Evolutionary conservation across 2,113 vertebrate genomes (phyloP).

Genomic region (Sciurus niger): DNA sequence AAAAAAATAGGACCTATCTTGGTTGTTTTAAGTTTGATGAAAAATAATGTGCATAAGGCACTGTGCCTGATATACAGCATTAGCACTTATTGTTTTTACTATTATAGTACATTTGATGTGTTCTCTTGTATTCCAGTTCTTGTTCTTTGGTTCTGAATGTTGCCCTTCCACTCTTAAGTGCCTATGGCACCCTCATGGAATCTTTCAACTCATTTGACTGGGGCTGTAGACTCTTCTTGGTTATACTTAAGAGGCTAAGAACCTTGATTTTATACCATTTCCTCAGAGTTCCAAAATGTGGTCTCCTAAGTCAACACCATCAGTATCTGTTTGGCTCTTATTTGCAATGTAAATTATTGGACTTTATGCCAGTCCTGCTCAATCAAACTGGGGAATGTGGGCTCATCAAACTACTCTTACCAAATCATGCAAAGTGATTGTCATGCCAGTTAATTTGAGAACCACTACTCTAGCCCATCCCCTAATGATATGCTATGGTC

Average conservation of each 20-base stretch:
- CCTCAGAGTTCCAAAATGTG: neutral
- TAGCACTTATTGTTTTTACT: neutral
- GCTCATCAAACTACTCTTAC: neutral
- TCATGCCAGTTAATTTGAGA: constrained; percentile 7
- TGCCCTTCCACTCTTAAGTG: neutral
- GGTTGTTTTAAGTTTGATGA: constrained; percentile 2
- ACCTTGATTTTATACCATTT: neutral
- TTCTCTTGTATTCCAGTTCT: neutral
- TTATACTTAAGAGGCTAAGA: neutral
- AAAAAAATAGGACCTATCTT: neutral
- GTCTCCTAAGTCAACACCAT: neutral
- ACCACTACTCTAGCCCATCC: neutral
- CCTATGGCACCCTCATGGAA: neutral
- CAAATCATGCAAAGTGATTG: neutral
- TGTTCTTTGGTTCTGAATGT: constrained; percentile 4
- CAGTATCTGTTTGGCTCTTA: neutral
- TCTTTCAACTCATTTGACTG: neutral
- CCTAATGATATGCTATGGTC: neutral
- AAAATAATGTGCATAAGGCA: neutral
- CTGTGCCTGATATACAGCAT: neutral
- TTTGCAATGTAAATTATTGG: neutral
- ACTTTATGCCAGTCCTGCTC: neutral
- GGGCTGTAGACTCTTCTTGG: neutral
- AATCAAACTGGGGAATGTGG: neutral
- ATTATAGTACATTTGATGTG: neutral